Evolutionary conservation across 2,797 vertebrate genomes (phyloP), one percentile per base, ranked within the genome.

Genomic region (Sebastes iracundus): DNA sequence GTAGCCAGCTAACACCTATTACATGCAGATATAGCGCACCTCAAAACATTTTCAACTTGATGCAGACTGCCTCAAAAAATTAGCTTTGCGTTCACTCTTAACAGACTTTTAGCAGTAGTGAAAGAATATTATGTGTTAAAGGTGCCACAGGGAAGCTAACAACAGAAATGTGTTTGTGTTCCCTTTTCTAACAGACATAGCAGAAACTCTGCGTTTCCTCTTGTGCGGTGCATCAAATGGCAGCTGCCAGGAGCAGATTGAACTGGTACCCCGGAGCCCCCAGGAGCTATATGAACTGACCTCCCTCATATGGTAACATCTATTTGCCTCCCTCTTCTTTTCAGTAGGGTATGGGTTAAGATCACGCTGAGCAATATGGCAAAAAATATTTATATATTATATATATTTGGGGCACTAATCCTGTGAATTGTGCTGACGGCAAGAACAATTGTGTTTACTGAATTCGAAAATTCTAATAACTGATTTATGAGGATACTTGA

Each of bases 221-320:
- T 94, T 99, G 73, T 99, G 99, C 84, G 99, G 99, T 62, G 98
- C 98, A 52, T 98, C 98, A 88, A 99, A 99, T 90, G 98, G 98
- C 82, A 98, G 97, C 94, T 99, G 98, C 95, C 98, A 98, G 94
- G 98, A 99, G 75, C 98, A 99, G 95, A 99, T 99, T 86, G 98
- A 99, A 85, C 97, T 99, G 87, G 97, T 99, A 87, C 98, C 98
- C 75, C 95, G 99, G 76, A 99, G 98, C 92, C 99, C 99, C 63
- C 98, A 99, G 95, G 98, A 99, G 91, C 96, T 99, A 55, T 99
- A 99, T 86, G 98, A 99, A 92, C 95, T 99, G 88, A 99, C 98
- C 72, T 99, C 99, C 82, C 97, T 99, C 77, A 99, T 99, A 95
- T 99, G 98, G 99, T 99, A 97, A 92, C 5, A 7, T 70, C 10